Conservation (phyloP, 1,140 invertebrate genomes). For the Pseudomyrmex pallidus region DNA sequence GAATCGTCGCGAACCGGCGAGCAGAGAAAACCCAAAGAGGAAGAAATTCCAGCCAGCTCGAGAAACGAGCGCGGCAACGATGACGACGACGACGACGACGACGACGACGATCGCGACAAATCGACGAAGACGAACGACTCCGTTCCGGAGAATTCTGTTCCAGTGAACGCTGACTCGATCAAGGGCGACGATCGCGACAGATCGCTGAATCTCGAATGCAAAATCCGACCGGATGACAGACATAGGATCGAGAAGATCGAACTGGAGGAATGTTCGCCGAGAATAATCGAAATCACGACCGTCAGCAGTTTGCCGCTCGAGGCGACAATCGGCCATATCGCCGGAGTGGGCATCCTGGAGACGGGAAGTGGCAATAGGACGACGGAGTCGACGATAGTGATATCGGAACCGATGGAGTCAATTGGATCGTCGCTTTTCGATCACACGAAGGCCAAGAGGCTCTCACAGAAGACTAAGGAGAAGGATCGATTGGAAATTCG, state of each 20-base stretch:
- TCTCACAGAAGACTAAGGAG: slow-evolving; percentile 32
- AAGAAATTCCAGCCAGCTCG: slow-evolving; percentile 19
- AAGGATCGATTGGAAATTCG: slow-evolving; percentile 77
- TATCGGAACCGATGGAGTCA: slow-evolving; percentile 78
- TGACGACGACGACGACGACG: slow-evolving; percentile 12
- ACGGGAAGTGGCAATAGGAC: slow-evolving; percentile 29
- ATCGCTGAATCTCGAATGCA: neutral
- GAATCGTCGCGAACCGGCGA: slow-evolving; percentile 1
- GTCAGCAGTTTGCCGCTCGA: slow-evolving; percentile 77
- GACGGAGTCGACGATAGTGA: slow-evolving; percentile 46
- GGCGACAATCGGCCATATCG: slow-evolving; percentile 77
- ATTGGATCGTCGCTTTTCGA: slow-evolving; percentile 63
- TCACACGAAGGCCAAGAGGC: slow-evolving; percentile 53
- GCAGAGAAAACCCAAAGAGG: neutral
- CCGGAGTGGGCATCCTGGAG: slow-evolving; percentile 80
- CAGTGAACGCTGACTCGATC: neutral
- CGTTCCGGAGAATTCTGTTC: neutral
- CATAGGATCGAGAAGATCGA: slow-evolving; percentile 74
- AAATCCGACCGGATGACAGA: slow-evolving; percentile 42
- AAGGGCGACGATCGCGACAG: neutral
- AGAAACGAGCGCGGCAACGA: slow-evolving; percentile 23
- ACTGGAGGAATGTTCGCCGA: slow-evolving; percentile 2
- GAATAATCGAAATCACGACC: slow-evolving; percentile 78
- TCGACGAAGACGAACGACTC: slow-evolving; percentile 54
- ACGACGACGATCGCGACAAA: neutral